phyloP scores from a whole-genome alignment of 1,140 invertebrate genomes.

The Drosophila repletoides region DNA sequence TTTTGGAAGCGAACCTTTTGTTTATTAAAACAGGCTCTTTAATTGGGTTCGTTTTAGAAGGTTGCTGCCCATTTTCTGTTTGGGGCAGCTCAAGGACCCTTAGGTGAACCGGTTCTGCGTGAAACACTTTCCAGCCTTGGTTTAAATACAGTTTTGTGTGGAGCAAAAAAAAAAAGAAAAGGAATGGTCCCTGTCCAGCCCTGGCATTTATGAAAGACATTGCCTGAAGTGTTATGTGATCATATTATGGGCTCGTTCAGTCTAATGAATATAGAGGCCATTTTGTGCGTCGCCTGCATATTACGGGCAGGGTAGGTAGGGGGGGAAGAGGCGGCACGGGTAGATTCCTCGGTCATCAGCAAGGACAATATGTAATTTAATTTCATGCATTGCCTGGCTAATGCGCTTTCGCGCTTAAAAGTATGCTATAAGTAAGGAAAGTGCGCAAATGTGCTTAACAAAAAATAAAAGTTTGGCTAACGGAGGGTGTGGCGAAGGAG shows the following conservation, averaged over 20 bases:
- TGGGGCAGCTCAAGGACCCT: too few relatives aligned
- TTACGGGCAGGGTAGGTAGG: background rate
- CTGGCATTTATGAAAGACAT: constrained; percentile 22
- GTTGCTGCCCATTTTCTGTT: too few relatives aligned
- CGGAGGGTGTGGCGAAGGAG: background rate
- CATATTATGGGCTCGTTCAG: constrained; percentile 9
- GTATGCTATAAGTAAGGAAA: constrained; percentile 74
- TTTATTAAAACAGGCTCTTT: too few relatives aligned
- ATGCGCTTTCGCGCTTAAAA: constrained; percentile 76
- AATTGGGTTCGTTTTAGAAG: too few relatives aligned
- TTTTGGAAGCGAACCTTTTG: too few relatives aligned
- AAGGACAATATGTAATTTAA: constrained; percentile 67
- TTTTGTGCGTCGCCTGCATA: constrained; percentile 19
- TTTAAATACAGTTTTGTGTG: too few relatives aligned
- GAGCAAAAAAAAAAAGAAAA: too few relatives aligned
- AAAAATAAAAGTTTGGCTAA: constrained; percentile 58
- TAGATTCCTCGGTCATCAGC: constrained; percentile 9
- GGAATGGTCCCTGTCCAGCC: constrained; percentile 20
- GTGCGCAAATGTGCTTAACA: constrained; percentile 74
- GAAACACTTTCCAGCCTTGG: too few relatives aligned
- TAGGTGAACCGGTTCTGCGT: too few relatives aligned
- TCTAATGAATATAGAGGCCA: constrained; percentile 34
- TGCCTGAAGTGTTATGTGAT: constrained; percentile 31
- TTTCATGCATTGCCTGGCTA: constrained; percentile 79
- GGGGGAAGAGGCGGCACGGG: background rate